Evolutionary conservation across 2,888 invertebrate species (phyloP).

Genomic region (Sesia apiformis): DNA sequence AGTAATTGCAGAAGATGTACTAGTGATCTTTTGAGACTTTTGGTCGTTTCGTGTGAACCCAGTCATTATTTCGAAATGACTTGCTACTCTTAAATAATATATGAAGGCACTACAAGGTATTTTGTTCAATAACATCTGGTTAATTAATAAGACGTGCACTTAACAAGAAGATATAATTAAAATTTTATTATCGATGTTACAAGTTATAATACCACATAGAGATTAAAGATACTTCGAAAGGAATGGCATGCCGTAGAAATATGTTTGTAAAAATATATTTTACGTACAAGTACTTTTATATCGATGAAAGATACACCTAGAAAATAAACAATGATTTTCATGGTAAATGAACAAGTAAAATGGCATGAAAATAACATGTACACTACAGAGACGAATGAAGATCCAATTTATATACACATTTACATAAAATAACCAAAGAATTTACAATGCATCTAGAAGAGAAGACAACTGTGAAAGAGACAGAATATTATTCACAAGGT

Average conservation of each 20-base stretch:
- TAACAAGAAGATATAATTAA: too few relatives aligned
- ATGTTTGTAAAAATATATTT: too few relatives aligned
- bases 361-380: not conserved
- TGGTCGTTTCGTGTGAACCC: conserved; percentile 9
- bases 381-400: not conserved
- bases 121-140: too few relatives aligned
- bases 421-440: conserved; percentile 13
- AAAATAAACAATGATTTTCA: not conserved
- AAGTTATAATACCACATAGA: too few relatives aligned
- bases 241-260: too few relatives aligned
- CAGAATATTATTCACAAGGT: conserved; percentile 70
- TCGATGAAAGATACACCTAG: not conserved
- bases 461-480: conserved; percentile 45
- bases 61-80: conserved; percentile 17
- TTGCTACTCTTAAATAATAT: not conserved
- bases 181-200: too few relatives aligned
- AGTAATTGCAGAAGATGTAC: conserved; percentile 16
- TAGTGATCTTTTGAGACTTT: conserved; percentile 23
- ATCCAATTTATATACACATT: conserved; percentile 8
- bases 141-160: too few relatives aligned
- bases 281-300: not conserved
- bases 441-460: conserved; percentile 31
- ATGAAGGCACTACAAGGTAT: too few relatives aligned
- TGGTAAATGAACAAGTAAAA: not conserved
- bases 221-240: too few relatives aligned